A percentile compares a stretch with the other conserved stretches of the same genome.
phyloP scores from a whole-genome alignment of 2,888 invertebrate species.

The Morinoia aosen region DNA sequence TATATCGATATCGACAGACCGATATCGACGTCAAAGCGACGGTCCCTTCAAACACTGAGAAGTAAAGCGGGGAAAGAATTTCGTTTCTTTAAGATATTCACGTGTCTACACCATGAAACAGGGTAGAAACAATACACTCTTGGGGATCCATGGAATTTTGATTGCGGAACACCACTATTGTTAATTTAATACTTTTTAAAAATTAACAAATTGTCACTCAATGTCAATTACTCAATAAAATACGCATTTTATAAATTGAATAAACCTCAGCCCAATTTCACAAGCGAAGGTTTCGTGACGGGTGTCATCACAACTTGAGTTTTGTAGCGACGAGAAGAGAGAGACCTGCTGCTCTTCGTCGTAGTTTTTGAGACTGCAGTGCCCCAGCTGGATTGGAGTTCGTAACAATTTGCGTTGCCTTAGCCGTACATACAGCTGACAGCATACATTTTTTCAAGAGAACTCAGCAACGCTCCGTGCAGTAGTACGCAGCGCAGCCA shows the following conservation, averaged over 20 bases:
- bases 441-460: no score
- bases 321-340: background rate
- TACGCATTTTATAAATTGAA: background rate
- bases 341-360: background rate
- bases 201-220: background rate
- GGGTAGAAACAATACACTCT: background rate
- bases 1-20: no score
- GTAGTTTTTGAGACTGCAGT: background rate
- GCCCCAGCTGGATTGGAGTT: background rate
- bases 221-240: background rate
- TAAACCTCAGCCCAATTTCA: background rate
- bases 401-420: no score
- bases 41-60: background rate
- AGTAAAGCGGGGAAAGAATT: background rate
- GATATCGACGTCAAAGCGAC: background rate
- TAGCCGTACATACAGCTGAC: no score
- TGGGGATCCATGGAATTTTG: background rate
- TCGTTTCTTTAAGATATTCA: background rate
- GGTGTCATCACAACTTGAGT: background rate
- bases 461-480: no score
- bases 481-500: no score
- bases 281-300: background rate
- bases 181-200: background rate
- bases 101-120: background rate
- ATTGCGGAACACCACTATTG: no score